A percentile compares a stretch with the other conserved stretches of the same genome.
These are phyloP conservation scores for Bruchidius siliquastri DNA, from an alignment of 2,888 invertebrate genomes.

Conservation along the genomic window DNA sequence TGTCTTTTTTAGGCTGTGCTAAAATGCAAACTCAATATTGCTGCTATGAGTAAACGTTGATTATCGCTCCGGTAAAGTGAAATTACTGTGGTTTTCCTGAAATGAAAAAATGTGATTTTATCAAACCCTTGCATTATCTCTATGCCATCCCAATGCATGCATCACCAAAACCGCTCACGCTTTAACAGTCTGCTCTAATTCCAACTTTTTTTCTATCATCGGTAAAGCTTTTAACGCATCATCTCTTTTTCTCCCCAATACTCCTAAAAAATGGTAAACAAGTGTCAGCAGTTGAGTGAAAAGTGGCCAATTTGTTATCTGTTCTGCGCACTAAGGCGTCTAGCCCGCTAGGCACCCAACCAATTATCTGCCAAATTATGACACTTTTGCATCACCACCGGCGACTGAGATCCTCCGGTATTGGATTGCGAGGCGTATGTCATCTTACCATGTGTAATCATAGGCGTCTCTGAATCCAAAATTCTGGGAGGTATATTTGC, in stretches of 20 bases:
- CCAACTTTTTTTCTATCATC: not conserved
- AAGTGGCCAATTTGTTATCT: constrained; percentile 37
- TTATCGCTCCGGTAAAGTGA: too few relatives aligned
- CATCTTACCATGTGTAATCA: not conserved
- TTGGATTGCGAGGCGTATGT: not conserved
- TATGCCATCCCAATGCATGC: too few relatives aligned
- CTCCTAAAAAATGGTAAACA: constrained; percentile 7
- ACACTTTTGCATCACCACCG: constrained; percentile 32
- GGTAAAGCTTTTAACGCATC: not conserved
- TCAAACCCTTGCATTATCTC: too few relatives aligned
- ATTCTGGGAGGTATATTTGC: too few relatives aligned
- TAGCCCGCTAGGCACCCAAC: constrained; percentile 41
- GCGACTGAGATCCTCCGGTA: not conserved
- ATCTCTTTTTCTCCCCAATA: not conserved
- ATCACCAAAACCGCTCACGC: too few relatives aligned
- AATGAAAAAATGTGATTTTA: too few relatives aligned
- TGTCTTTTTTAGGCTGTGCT: too few relatives aligned
- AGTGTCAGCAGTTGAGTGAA: constrained; percentile 14
- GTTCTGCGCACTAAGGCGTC: constrained; percentile 25
- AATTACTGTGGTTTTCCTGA: too few relatives aligned
- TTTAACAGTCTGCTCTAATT: not conserved
- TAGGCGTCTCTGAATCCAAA: not conserved
- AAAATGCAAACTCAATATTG: too few relatives aligned
- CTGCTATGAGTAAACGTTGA: too few relatives aligned
- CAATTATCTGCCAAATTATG: constrained; percentile 45